phyloP scores from a whole-genome alignment of 2,888 invertebrate genomes.

The Myopa testacea region DNA sequence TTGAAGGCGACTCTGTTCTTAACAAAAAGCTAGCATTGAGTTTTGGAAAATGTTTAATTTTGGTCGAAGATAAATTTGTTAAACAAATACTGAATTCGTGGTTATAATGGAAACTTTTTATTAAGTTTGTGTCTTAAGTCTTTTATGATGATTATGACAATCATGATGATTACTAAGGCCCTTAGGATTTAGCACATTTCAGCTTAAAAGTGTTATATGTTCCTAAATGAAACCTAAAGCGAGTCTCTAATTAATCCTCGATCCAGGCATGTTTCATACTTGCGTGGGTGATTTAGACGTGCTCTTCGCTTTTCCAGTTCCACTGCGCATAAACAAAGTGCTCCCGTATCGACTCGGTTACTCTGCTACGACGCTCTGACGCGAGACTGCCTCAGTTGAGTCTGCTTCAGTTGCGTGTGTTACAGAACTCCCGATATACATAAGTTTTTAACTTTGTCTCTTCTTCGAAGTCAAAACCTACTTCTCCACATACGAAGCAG shows the following conservation, averaged over 20 bases:
- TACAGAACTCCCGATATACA: background rate
- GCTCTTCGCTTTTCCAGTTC: background rate
- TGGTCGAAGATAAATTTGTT: too few species aligned
- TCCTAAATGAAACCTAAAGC: too few species aligned
- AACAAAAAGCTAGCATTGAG: too few species aligned
- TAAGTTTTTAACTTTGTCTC: background rate
- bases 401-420: conserved; percentile 11
- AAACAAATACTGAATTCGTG: too few species aligned
- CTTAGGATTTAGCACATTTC: too few species aligned
- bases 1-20: background rate
- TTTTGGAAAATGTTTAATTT: too few species aligned
- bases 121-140: conserved; percentile 17
- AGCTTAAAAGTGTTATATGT: too few species aligned
- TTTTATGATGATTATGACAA: background rate
- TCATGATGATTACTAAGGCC: too few species aligned
- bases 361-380: background rate
- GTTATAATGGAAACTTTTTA: too few species aligned
- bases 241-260: background rate
- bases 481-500: background rate
- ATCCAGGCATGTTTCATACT: background rate
- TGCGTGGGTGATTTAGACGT: background rate
- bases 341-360: background rate
- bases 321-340: background rate
- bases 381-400: background rate
- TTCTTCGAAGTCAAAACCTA: background rate